Conservation (phyloP, 2,888 invertebrate species). For the Polymixis lichenea region DNA sequence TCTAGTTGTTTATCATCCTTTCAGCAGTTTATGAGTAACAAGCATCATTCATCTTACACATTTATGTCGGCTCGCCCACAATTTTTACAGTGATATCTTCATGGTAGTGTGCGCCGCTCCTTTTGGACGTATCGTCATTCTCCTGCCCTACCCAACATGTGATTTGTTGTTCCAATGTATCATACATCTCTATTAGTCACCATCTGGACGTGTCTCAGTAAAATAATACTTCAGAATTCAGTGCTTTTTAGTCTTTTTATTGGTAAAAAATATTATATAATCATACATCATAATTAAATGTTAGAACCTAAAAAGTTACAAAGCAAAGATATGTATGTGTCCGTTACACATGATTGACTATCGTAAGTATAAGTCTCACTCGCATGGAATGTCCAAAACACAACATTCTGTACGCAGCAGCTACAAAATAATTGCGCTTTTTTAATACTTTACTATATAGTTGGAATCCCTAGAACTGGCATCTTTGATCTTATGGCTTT, state of each 20-base stretch:
- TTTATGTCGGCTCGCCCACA: background rate
- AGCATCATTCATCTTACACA: background rate
- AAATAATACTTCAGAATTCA: constrained; percentile 17
- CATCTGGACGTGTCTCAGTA: background rate
- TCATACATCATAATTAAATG: constrained; percentile 40
- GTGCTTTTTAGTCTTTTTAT: constrained; percentile 23
- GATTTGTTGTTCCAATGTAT: background rate
- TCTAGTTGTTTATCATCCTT: background rate
- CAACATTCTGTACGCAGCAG: constrained; percentile 17
- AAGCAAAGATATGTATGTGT: constrained; percentile 56
- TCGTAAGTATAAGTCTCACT: constrained; percentile 43
- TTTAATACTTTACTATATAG: constrained; percentile 21
- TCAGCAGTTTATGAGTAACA: background rate
- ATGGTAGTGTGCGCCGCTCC: background rate
- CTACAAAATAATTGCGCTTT: constrained; percentile 32
- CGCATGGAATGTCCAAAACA: constrained; percentile 65
- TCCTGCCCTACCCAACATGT: background rate
- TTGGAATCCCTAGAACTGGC: constrained; percentile 18
- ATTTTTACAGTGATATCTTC: background rate
- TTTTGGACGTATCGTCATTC: background rate
- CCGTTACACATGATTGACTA: constrained; percentile 47
- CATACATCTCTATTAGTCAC: background rate
- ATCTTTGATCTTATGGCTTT: constrained; percentile 22
- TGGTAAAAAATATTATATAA: constrained; percentile 50
- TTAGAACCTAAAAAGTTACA: constrained; percentile 54